Evolutionary conservation across 2,888 invertebrate genomes (phyloP), one percentile per base, ranked within the genome.

Genomic region (Tinea pellionella): DNA sequence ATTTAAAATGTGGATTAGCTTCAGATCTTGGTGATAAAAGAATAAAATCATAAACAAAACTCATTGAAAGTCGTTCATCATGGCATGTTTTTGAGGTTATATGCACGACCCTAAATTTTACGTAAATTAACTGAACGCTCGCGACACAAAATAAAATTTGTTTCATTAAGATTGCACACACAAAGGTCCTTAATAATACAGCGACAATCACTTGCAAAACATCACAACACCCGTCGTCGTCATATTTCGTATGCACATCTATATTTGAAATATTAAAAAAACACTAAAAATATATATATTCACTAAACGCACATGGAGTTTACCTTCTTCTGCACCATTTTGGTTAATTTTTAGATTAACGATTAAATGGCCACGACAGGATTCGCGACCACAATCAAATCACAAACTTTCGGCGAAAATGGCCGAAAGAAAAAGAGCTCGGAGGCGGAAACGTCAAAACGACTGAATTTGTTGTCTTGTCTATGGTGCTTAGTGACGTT

Each of bases 241-340:
- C 8, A 47, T n/a, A 15, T 16, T 15, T 55, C 19, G 8, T 8
- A 47, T 1, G 13, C 13, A 13, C 13, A 16, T 15, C 9, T 47
- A 2, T 47, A 41, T 4, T 4, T n/a, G 37, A 56, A 56, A 56
- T 51, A 51, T 18, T 2, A 51, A 51, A 7, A 37, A 59, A 11
- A 37, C 37, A 32, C 9, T n/a, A 24, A 42, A 37, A 61, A 56
- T 56, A 57, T 42, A 57, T 12, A 60, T 55, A 32, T 55, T 56
- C 15, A 51, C 37, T 72, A 74, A 81, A 86, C 83, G 82, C 83
- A 84, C 84, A 80, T 85, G 73, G 74, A 63, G 74, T 83, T 88
- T 85, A 88, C 88, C 88, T 88, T 88, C 87, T 88, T 88, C 80
- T 88, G 88, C 80, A 88, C 88, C 88, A 88, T 88, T 76, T 85